phyloP scores from a whole-genome alignment of 2,113 vertebrate genomes.

The Halcyon malimbica region DNA sequence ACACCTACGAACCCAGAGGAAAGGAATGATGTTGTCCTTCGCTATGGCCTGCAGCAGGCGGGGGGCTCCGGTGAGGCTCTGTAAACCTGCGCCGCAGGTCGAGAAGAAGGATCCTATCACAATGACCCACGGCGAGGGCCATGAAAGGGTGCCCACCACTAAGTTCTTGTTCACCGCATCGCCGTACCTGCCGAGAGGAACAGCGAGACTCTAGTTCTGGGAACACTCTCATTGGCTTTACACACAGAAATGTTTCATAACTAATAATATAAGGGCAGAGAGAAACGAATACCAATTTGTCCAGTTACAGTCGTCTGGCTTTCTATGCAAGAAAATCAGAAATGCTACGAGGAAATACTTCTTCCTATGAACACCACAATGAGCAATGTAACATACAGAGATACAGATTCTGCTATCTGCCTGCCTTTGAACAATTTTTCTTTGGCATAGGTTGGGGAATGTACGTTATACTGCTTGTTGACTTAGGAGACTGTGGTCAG shows the following conservation, averaged over 20 bases:
- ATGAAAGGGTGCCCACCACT: constrained; percentile 93
- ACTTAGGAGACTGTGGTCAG: background rate
- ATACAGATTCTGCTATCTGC: background rate
- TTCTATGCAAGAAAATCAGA: background rate
- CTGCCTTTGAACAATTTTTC: background rate
- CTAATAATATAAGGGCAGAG: background rate
- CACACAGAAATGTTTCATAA: background rate
- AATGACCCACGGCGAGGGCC: constrained; percentile 98
- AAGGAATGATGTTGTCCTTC: constrained; percentile 98
- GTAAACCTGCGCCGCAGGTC: constrained; percentile 92
- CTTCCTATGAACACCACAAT: background rate
- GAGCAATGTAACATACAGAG: background rate
- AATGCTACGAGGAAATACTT: background rate
- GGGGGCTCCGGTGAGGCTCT: constrained; percentile 94
- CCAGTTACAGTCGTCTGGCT: background rate
- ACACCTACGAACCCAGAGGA: constrained; percentile 82
- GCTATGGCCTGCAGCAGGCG: constrained; percentile 95
- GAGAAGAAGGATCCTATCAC: constrained; percentile 98
- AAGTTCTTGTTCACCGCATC: constrained; percentile 90
- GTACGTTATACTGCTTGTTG: background rate
- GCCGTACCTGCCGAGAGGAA: constrained; percentile 80
- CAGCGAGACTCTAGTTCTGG: background rate
- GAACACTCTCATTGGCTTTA: background rate
- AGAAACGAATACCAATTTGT: background rate
- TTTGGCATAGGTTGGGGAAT: background rate